phyloP scores from a whole-genome alignment of 1,140 invertebrate genomes.

The Papilio helenus region DNA sequence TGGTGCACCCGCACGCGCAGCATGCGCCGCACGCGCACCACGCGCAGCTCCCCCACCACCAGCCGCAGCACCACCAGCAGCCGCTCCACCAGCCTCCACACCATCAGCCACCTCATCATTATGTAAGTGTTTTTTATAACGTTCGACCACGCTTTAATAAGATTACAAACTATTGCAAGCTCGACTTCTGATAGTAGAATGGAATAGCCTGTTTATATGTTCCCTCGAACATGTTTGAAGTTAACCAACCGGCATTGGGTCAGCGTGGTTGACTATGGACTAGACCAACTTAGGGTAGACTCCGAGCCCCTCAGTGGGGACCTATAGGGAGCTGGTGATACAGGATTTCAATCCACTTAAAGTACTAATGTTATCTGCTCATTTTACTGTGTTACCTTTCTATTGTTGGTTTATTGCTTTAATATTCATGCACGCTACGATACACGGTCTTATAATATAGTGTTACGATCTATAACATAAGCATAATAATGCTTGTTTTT shows the following conservation, averaged over 20 bases:
- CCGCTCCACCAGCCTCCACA: constrained; percentile 70
- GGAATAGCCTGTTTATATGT: too few species aligned
- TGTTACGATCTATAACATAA: constrained; percentile 9
- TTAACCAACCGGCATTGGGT: too few species aligned
- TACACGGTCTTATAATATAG: constrained; percentile 1
- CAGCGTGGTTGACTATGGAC: too few species aligned
- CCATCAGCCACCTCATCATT: constrained; percentile 82
- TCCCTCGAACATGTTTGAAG: too few species aligned
- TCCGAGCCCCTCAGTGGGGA: too few species aligned
- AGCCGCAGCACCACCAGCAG: constrained; percentile 82
- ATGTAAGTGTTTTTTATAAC: constrained; percentile 81
- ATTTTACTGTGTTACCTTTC: not conserved
- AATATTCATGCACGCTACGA: not conserved
- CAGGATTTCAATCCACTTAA: not conserved
- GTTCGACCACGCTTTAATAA: not conserved
- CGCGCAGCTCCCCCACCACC: constrained; percentile 83
- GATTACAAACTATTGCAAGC: not conserved
- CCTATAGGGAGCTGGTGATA: not conserved
- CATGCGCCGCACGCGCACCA: constrained; percentile 84
- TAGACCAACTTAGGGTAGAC: too few species aligned
- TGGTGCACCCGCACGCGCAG: constrained; percentile 86
- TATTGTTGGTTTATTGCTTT: not conserved
- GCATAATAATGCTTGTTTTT: constrained; percentile 26
- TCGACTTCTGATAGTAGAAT: not conserved
- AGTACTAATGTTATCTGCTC: not conserved